Evolutionary conservation across 2,113 vertebrate genomes (phyloP).

Genomic region (Amphilophus citrinellus): DNA sequence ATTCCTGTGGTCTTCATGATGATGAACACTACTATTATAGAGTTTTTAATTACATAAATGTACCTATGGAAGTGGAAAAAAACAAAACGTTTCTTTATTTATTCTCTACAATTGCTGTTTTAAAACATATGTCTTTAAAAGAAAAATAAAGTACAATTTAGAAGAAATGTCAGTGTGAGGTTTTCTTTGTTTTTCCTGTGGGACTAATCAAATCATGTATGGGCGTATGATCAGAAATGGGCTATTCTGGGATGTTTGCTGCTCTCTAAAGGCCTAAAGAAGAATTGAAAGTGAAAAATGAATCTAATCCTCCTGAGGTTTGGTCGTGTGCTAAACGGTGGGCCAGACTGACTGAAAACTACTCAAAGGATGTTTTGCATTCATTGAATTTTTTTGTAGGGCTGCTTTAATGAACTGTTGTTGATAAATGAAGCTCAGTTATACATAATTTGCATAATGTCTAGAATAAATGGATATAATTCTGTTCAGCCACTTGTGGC

Average conservation of each 20-base stretch:
- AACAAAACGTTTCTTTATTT: slow-evolving; percentile 82
- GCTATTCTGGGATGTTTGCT: slow-evolving; percentile 39
- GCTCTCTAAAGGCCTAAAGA: slow-evolving; percentile 52
- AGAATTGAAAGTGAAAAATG: slow-evolving; percentile 41
- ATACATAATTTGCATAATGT: not conserved
- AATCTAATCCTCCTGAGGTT: not conserved
- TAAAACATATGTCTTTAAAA: slow-evolving; percentile 85
- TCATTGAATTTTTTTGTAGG: not conserved
- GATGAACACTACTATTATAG: slow-evolving; percentile 82
- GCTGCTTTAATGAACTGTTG: not conserved
- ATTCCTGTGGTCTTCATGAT: slow-evolving; percentile 73
- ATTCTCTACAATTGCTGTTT: slow-evolving; percentile 85
- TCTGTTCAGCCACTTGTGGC: not conserved
- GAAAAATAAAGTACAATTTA: slow-evolving; percentile 84
- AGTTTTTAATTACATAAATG: slow-evolving; percentile 85
- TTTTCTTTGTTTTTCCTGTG: not conserved
- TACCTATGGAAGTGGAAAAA: slow-evolving; percentile 77
- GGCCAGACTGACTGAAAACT: not conserved
- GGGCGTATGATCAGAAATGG: not conserved
- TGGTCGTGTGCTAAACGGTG: not conserved
- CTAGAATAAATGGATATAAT: not conserved
- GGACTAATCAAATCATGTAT: not conserved
- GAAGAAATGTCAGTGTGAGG: slow-evolving; percentile 61
- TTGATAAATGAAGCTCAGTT: not conserved
- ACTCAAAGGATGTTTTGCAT: not conserved